Evolutionary conservation across 1,140 invertebrate species (phyloP).

Genomic region (Drosophila bipectinata): DNA sequence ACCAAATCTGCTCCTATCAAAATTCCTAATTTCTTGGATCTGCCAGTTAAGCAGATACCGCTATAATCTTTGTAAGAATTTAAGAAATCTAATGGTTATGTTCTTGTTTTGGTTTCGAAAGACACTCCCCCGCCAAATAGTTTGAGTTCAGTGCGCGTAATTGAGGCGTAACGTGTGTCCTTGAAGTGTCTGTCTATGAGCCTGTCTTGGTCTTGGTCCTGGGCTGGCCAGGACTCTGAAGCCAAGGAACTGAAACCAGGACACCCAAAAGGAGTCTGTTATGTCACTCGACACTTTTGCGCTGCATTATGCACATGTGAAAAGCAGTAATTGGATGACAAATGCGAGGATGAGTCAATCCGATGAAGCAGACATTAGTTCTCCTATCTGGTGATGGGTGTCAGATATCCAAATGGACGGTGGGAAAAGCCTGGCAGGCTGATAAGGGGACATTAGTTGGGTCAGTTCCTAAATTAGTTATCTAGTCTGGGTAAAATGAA

Average conservation of each 20-base stretch:
- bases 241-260: constrained; percentile 11
- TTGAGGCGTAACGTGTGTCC: constrained; percentile 37
- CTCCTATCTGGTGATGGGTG: constrained; percentile 12
- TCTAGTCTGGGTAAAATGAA: background rate
- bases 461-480: background rate
- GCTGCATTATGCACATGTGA: constrained; percentile 10
- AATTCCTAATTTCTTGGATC: constrained; percentile 22
- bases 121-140: constrained; percentile 11
- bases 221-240: constrained; percentile 3
- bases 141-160: constrained; percentile 26
- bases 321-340: constrained; percentile 11
- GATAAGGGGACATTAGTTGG: constrained; percentile 1
- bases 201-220: constrained; percentile 3
- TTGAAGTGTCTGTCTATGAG: constrained; percentile 30
- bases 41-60: background rate
- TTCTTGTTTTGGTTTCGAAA: constrained; percentile 10
- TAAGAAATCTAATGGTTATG: background rate
- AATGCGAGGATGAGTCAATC: constrained; percentile 21
- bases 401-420: constrained; percentile 12
- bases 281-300: constrained; percentile 22
- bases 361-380: constrained; percentile 4
- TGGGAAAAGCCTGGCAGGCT: background rate
- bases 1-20: constrained; percentile 3
- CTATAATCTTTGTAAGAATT: constrained; percentile 1
- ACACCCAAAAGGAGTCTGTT: constrained; percentile 22